Percentiles rank a stretch among this genome's conserved stretches.
Evolutionary conservation across 2,113 vertebrate species (phyloP).

Genomic region (Helogale parvula): DNA sequence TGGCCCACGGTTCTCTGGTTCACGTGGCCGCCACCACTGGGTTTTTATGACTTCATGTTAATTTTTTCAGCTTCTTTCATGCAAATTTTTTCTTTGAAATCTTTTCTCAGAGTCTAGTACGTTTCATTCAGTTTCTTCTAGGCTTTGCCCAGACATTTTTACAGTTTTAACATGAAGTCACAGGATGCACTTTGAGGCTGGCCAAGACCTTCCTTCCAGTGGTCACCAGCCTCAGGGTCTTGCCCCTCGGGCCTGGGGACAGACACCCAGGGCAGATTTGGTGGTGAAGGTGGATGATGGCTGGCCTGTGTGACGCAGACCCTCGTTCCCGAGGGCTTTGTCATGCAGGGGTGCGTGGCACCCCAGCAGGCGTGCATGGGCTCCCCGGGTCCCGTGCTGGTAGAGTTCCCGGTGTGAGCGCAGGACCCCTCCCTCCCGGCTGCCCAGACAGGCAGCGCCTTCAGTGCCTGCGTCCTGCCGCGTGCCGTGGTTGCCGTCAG

Average conservation of each 20-base stretch:
- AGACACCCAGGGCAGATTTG: neutral
- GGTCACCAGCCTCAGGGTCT: neutral
- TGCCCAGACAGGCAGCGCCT: neutral
- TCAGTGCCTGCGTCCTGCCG: neutral
- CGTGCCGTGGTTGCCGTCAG: neutral
- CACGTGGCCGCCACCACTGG: neutral
- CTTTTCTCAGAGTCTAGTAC: neutral
- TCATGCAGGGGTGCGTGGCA: neutral
- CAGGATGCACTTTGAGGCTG: neutral
- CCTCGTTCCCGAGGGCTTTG: neutral
- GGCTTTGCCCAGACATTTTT: neutral
- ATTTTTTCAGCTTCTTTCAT: neutral
- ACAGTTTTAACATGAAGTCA: neutral
- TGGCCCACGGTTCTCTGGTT: accelerated
- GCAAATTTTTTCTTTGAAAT: neutral
- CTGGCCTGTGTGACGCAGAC: neutral
- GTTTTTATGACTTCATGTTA: neutral
- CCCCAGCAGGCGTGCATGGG: neutral
- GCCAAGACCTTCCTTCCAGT: neutral
- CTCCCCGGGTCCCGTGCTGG: accelerated
- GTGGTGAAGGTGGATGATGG: accelerated
- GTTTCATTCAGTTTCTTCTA: neutral
- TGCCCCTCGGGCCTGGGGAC: accelerated
- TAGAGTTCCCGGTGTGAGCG: too few species aligned
- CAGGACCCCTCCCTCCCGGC: neutral